Percentiles rank a stretch among this genome's conserved stretches.
Evolutionary conservation across 2,113 vertebrate species (phyloP).

Genomic region (Pungitius pungitius): DNA sequence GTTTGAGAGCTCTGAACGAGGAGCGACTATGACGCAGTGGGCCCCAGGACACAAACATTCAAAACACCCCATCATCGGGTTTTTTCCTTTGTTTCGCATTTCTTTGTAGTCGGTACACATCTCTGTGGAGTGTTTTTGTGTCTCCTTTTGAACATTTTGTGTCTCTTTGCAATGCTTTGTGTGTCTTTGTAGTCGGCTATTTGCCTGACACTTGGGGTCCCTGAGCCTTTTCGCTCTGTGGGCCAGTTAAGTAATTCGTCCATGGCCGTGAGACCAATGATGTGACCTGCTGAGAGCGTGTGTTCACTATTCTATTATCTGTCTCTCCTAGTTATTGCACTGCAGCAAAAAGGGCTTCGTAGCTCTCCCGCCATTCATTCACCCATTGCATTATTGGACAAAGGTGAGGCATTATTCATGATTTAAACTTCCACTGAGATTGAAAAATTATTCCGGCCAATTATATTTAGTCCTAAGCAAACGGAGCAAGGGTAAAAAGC

Average conservation of each 20-base stretch:
- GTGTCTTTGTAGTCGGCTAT: neutral
- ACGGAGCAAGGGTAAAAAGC: conserved; percentile 33
- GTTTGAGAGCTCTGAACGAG: neutral
- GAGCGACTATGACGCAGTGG: neutral
- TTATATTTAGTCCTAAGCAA: conserved; percentile 38
- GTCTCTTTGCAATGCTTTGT: neutral
- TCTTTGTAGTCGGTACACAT: neutral
- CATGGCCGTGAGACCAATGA: neutral
- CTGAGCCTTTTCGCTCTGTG: neutral
- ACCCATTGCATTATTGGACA: conserved; percentile 12
- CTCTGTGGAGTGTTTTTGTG: neutral
- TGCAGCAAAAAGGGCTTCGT: no score
- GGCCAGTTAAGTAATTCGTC: neutral
- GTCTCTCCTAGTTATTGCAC: neutral
- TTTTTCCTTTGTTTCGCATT: neutral
- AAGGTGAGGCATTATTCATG: conserved; percentile 39
- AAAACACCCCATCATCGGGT: neutral
- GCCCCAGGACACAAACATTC: neutral
- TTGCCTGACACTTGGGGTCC: neutral
- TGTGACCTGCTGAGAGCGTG: neutral
- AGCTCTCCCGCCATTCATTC: no score
- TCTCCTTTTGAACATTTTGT: neutral
- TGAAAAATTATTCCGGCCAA: conserved; percentile 45
- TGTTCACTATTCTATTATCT: neutral
- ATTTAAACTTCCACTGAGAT: conserved; percentile 34